Evolutionary conservation across 1,140 invertebrate species (phyloP).

Genomic region (Drosophila quadrilineata): DNA sequence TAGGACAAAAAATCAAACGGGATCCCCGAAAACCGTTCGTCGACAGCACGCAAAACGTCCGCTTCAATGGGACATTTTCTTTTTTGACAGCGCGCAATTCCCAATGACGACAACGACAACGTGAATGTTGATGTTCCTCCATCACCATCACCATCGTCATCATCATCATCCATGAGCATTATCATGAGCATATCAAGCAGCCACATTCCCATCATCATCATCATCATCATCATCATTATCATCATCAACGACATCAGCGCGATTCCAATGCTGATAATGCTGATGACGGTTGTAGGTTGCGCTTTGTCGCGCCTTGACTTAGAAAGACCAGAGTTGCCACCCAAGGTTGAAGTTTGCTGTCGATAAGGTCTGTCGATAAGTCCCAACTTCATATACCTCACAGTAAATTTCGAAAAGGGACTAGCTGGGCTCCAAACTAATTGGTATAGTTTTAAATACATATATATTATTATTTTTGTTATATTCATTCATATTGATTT

Average conservation of each 20-base stretch:
- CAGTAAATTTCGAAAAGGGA: no score
- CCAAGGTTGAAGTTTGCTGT: no score
- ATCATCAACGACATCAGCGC: not conserved
- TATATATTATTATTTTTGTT: no score
- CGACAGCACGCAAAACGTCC: constrained; percentile 43
- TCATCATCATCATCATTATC: not conserved
- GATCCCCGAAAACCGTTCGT: no score
- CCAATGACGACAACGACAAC: constrained; percentile 41
- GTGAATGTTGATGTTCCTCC: no score
- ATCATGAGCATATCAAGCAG: no score
- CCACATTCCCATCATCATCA: constrained; percentile 11
- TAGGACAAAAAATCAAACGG: constrained; percentile 49
- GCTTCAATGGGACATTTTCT: constrained; percentile 72
- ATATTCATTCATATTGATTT: no score
- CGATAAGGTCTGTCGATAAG: no score
- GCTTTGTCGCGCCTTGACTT: constrained; percentile 6
- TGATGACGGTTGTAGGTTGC: not conserved
- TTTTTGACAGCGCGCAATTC: constrained; percentile 60
- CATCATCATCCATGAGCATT: constrained; percentile 5
- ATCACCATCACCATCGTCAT: not conserved
- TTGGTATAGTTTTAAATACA: no score
- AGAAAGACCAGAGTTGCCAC: no score
- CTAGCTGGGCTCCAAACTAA: no score
- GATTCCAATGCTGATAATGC: constrained; percentile 6
- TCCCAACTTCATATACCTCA: no score